phyloP scores from a whole-genome alignment of 1,140 invertebrate genomes.

The Coelopa frigida region DNA sequence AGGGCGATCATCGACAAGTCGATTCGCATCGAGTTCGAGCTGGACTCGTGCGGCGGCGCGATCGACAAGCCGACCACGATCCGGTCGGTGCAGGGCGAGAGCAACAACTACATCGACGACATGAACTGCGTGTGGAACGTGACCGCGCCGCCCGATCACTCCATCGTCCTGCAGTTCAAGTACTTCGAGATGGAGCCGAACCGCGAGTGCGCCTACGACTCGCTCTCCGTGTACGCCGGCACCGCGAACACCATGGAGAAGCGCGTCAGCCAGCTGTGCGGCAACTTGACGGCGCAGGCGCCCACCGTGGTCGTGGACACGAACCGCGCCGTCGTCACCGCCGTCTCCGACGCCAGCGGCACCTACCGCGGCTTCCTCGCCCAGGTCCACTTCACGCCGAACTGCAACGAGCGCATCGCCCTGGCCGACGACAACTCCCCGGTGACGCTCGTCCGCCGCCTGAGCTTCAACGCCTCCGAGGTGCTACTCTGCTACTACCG shows the following conservation, averaged over 20 bases:
- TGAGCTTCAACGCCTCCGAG: conserved; percentile 36
- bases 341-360: conserved; percentile 46
- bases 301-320: conserved; percentile 51
- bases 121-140: conserved; percentile 72
- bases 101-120: conserved; percentile 29
- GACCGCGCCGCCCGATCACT: conserved; percentile 59
- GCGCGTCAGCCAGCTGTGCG: conserved; percentile 54
- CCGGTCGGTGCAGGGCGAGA: conserved; percentile 20
- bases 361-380: conserved; percentile 52
- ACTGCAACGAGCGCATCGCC: conserved; percentile 42
- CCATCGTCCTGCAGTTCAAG: conserved; percentile 58
- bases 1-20: conserved; percentile 31
- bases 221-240: conserved; percentile 56
- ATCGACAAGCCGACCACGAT: conserved; percentile 46
- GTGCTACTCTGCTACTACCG: conserved; percentile 47
- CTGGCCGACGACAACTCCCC: conserved; percentile 21
- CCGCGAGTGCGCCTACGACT: conserved; percentile 47
- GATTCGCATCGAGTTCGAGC: conserved; percentile 48
- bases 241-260: conserved; percentile 35
- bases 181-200: conserved; percentile 49
- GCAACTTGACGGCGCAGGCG: conserved; percentile 49
- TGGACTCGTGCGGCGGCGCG: conserved; percentile 49
- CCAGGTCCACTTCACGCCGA: conserved; percentile 55
- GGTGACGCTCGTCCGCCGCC: conserved; percentile 20
- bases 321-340: conserved; percentile 53